Base-by-base conservation (phyloP, 2,113 vertebrate species). In the Echinops telfairi region DNA sequence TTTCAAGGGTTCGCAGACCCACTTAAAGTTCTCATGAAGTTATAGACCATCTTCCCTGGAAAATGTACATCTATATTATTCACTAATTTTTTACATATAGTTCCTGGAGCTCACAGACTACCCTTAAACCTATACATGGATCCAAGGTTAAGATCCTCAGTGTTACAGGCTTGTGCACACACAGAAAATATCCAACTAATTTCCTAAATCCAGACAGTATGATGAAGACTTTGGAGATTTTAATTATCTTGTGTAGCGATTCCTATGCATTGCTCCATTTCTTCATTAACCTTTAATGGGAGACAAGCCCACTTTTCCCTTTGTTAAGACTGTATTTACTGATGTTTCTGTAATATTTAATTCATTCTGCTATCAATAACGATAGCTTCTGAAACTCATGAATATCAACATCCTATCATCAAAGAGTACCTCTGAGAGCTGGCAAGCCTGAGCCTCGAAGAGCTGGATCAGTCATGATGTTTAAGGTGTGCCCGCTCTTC, bases 161-260 rank as follows among this genome's bases (percentile, higher is more conserved):
- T 86, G 76, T 92, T 83, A 89, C 1, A 94, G 43, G 66, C 8
- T 29, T 92, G 25, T 73, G 20, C 58, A 60, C 75, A 89, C 22
- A 90, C 43, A 62, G n/a, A 89, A 75, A 91, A 70, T 38, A 89
- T n/a, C 89, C 77, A 82, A 43, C 27, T 47, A 83, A 90, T 90
- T 92, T 85, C 36, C 33, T 20, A 89, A 38, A 82, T 84, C 19
- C 27, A 84, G 33, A 80, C 11, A 64, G 25, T 82, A 75, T 62
- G 90, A 88, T 57, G 47, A 95, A 95, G 43, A 47, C 14, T 23
- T 68, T 23, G 85, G 31, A 78, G 38, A 79, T 57, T 89, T 92
- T 25, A 73, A 15, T 78, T 87, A 89, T 10, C 81, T 68, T 84
- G 38, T 53, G 86, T 53, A 33, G 83, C 20, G 58, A 91, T 68